A percentile compares a stretch with the other conserved stretches of the same genome.
Conservation (phyloP, 2,797 vertebrate species). For the Phoebastria nigripes region DNA sequence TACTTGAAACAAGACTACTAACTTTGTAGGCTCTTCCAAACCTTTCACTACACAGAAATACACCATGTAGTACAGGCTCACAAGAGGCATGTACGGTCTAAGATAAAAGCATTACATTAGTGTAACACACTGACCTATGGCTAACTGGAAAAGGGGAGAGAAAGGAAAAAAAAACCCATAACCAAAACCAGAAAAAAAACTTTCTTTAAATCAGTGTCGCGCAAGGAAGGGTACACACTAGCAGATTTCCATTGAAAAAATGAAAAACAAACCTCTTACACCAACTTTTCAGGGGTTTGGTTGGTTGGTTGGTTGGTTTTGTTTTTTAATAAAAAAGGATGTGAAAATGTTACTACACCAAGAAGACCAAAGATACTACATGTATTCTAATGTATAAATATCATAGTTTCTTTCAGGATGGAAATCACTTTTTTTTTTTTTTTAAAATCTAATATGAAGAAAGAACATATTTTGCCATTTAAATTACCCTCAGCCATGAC, state of each 20-base stretch:
- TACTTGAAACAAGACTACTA: not conserved
- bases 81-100: not conserved
- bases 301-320: too few relatives aligned
- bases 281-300: not conserved
- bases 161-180: not conserved
- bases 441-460: not conserved
- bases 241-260: not conserved
- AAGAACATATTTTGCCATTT: not conserved
- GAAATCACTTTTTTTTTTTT: not conserved
- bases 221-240: not conserved
- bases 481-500: not conserved
- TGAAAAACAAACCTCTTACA: not conserved
- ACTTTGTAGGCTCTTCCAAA: not conserved
- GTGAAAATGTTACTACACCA: not conserved
- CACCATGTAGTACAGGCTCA: not conserved
- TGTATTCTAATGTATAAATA: not conserved
- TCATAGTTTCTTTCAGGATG: not conserved
- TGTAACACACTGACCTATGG: not conserved
- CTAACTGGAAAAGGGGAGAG: not conserved
- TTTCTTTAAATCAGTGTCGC: not conserved
- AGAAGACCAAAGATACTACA: not conserved
- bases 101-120: not conserved
- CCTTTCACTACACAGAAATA: not conserved
- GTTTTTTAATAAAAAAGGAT: not conserved
- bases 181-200: not conserved